Conservation (phyloP, 2,888 invertebrate genomes). For the Pyrochroa serraticornis region DNA sequence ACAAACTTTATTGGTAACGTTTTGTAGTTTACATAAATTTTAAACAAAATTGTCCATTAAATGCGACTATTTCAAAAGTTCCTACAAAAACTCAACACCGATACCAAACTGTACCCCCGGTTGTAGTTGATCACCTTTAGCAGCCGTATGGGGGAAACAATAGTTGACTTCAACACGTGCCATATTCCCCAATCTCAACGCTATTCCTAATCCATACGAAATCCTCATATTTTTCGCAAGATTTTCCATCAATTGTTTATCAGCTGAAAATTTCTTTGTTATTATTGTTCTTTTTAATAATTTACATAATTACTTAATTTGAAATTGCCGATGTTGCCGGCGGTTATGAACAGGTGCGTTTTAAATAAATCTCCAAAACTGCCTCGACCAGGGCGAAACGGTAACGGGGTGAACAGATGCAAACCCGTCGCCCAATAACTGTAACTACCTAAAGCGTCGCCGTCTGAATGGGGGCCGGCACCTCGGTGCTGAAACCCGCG, state of each 20-base stretch:
- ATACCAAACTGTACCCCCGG: conserved; percentile 85
- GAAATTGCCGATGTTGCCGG: conserved; percentile 77
- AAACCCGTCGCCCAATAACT: conserved; percentile 86
- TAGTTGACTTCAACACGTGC: conserved; percentile 97
- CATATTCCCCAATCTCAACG: conserved; percentile 79
- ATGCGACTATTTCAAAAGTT: conserved; percentile 7
- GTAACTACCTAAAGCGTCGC: conserved; percentile 75
- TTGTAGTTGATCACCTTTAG: conserved; percentile 68
- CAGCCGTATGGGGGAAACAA: conserved; percentile 73
- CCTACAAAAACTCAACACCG: conserved; percentile 78
- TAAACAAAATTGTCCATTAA: background rate
- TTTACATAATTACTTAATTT: conserved; percentile 54
- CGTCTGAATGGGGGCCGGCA: conserved; percentile 84
- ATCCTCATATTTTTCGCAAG: conserved; percentile 64
- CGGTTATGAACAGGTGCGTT: conserved; percentile 88
- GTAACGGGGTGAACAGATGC: conserved; percentile 89
- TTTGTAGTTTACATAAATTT: background rate
- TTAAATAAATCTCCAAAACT: conserved; percentile 85
- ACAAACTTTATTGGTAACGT: conserved; percentile 27
- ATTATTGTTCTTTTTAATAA: no score
- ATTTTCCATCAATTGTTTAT: conserved; percentile 33
- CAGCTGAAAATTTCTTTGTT: conserved; percentile 8
- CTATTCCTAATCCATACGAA: conserved; percentile 83
- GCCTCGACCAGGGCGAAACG: conserved; percentile 79
- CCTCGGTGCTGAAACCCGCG: conserved; percentile 88